Evolutionary conservation across 2,113 vertebrate genomes (phyloP).

Genomic region (Nanorana parkeri): DNA sequence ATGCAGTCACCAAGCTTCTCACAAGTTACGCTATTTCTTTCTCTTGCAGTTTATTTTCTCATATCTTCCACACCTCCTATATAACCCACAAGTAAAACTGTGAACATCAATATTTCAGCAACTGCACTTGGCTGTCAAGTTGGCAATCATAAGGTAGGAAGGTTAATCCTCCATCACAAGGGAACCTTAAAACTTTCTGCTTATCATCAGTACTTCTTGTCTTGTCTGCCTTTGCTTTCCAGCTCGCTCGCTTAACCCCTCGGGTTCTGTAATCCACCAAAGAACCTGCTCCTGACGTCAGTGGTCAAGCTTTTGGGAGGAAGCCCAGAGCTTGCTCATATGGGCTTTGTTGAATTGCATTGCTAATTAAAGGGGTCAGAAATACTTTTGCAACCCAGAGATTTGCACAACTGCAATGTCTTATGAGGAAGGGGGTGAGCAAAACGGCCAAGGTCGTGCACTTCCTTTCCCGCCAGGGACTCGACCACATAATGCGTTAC

Average conservation of each 20-base stretch:
- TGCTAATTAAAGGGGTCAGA: conserved; percentile 23
- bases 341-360: conserved; percentile 1
- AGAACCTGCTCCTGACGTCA: conserved; percentile 48
- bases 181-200: conserved; percentile 43
- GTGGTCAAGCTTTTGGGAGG: conserved; percentile 32
- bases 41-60: neutral
- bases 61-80: conserved; percentile 20
- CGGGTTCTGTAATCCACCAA: conserved; percentile 33
- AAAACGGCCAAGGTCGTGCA: conserved; percentile 1
- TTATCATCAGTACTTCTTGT: conserved; percentile 37
- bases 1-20: too few relatives aligned
- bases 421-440: neutral
- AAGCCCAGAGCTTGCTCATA: conserved; percentile 20
- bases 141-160: conserved; percentile 42
- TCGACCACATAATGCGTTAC: neutral
- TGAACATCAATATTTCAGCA: conserved; percentile 24
- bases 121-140: conserved; percentile 15
- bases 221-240: conserved; percentile 24
- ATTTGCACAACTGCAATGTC: conserved; percentile 4
- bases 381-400: neutral
- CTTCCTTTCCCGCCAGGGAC: neutral
- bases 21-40: neutral
- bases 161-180: conserved; percentile 49
- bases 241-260: conserved; percentile 21
- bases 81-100: conserved; percentile 16